Conservation (phyloP, 2,113 vertebrate genomes). For the Grammomys dolichurus region DNA sequence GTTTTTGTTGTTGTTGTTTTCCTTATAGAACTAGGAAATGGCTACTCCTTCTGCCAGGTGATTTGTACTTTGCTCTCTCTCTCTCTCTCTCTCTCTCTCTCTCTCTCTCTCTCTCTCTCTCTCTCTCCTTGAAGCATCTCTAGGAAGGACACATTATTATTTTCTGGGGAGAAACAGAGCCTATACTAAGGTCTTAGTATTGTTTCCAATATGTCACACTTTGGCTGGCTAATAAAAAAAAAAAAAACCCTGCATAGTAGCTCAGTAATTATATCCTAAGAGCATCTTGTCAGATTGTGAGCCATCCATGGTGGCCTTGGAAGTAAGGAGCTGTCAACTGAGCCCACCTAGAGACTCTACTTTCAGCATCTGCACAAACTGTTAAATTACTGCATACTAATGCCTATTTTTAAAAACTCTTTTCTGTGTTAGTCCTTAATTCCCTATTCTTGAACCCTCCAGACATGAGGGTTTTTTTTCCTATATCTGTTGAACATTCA, state of each 20-base stretch:
- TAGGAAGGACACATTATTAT: neutral
- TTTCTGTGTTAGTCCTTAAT: neutral
- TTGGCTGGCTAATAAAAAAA: neutral
- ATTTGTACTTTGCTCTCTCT: neutral
- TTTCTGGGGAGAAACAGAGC: neutral
- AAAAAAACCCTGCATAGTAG: accelerated
- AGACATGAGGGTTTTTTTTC: neutral
- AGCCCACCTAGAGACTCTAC: neutral
- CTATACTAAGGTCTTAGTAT: neutral
- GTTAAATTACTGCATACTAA: neutral
- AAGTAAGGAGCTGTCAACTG: neutral
- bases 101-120: neutral
- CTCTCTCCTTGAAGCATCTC: neutral
- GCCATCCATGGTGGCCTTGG: accelerated
- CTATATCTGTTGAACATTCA: neutral
- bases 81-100: neutral
- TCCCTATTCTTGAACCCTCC: neutral
- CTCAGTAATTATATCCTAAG: neutral
- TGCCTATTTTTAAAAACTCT: neutral
- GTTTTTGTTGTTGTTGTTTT: neutral
- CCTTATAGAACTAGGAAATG: neutral
- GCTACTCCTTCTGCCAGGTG: neutral
- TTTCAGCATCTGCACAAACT: neutral
- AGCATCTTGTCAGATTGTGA: neutral
- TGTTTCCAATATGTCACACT: neutral